phyloP scores from a whole-genome alignment of 2,113 vertebrate genomes.

The Chloebia gouldiae region DNA sequence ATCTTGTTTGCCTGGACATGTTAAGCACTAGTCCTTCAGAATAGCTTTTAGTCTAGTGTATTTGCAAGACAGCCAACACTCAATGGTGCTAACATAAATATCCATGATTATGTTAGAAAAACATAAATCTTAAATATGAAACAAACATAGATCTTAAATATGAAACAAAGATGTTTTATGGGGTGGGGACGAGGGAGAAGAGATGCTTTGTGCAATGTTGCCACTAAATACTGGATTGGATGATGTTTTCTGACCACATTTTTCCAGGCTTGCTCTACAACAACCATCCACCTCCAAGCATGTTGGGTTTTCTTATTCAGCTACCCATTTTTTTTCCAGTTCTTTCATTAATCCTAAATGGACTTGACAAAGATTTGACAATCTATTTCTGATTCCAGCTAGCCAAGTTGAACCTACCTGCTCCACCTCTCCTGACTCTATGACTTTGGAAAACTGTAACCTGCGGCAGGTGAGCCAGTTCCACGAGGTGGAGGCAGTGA shows the following conservation, averaged over 20 bases:
- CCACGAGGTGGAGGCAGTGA: conserved; percentile 31
- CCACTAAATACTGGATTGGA: background rate
- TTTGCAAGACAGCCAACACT: background rate
- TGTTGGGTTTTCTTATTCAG: background rate
- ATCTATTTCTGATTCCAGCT: background rate
- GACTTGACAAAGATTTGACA: background rate
- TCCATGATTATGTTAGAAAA: background rate
- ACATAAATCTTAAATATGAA: background rate
- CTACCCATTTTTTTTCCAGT: too few relatives aligned
- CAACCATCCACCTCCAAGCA: background rate
- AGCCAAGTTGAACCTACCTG: background rate
- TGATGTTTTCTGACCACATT: background rate
- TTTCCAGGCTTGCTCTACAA: background rate
- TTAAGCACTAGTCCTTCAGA: background rate
- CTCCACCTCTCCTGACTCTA: background rate
- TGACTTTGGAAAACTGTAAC: accelerated
- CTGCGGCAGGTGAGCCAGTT: background rate
- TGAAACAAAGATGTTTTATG: background rate
- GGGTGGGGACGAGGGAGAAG: background rate
- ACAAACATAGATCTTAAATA: background rate
- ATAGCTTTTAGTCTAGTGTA: background rate
- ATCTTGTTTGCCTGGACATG: background rate
- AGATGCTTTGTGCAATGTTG: background rate
- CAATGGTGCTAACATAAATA: background rate
- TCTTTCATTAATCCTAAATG: background rate